A percentile compares a stretch with the other conserved stretches of the same genome.
Conservation (phyloP, 2,888 invertebrate species). For the Hofmannophila pseudospretella region DNA sequence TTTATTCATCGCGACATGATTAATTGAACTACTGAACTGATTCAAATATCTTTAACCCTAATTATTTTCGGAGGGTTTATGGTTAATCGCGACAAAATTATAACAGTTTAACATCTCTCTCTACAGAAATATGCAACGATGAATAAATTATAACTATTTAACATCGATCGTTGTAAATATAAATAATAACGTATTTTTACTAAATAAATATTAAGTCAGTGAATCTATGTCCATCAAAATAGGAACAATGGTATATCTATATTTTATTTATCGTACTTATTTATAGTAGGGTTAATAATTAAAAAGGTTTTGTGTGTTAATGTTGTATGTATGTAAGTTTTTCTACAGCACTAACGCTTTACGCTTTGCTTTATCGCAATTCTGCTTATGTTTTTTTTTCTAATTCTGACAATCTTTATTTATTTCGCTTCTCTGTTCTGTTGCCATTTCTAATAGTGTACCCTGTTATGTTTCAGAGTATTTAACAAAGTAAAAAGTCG, state of each 20-base stretch:
- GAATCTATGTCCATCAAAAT: constrained; percentile 55
- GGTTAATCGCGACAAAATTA: too few species aligned
- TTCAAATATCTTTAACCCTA: too few species aligned
- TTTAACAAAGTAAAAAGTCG: constrained; percentile 99
- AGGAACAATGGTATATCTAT: constrained; percentile 34
- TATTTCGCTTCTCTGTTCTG: constrained; percentile 41
- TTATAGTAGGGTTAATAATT: constrained; percentile 44
- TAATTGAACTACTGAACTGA: too few species aligned
- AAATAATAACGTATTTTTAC: constrained; percentile 46
- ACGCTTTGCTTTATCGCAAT: constrained; percentile 50
- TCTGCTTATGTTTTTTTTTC: constrained; percentile 33
- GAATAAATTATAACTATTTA: constrained; percentile 26
- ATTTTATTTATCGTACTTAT: constrained; percentile 52
- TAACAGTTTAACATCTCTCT: background rate
- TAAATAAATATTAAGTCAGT: constrained; percentile 34
- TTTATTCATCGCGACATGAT: constrained; percentile 27
- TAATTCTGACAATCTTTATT: constrained; percentile 20
- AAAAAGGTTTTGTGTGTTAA: constrained; percentile 49
- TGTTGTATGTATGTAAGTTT: constrained; percentile 49
- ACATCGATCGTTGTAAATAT: constrained; percentile 58
- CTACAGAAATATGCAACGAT: constrained; percentile 19
- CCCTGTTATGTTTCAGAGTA: constrained; percentile 85
- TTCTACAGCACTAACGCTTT: constrained; percentile 47
- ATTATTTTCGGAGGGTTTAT: too few species aligned
- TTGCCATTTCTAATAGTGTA: constrained; percentile 66